Base-by-base conservation (phyloP, 2,797 vertebrate genomes). In the Carcharodon carcharias region DNA sequence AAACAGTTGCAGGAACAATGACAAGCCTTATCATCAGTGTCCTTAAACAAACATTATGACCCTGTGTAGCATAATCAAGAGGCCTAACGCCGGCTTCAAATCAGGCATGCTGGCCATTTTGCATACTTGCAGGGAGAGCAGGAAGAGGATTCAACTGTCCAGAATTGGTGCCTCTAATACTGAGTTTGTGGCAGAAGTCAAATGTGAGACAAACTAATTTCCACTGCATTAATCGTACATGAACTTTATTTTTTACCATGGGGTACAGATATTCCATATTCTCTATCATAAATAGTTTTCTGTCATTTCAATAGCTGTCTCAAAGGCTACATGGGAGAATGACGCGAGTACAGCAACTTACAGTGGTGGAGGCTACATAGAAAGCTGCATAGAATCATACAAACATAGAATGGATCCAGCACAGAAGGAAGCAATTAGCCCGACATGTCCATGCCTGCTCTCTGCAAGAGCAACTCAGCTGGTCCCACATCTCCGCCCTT, bases 281-380 rank as follows among this genome's bases (percentile, higher is more conserved):
- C 61, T 67, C 91, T 26, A 0, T 40, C 18, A 8, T 93, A 63
- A 93, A 21, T 35, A 16, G 0, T 67, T 65, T 85, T 85, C 45
- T 45, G 21, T 28, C 80, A 0, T 88, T 87, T 87, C 65, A 50
- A 96, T 97, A 99, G 99, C 96, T 99, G 99, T 96, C 96, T 97
- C 0, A 96, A 97, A 0, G 99, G 99, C 91, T 99, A 98, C 45
- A 96, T 99, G 0, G 99, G 99, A 0, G 98, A 99, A 96, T 98
- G 99, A 0, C 99, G 99, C 97, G 98, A 99, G 97, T 98, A 98
- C 98, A 98, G 97, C 3, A 99, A 99, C 96, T 97, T 99, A 97
- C 98, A 98, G 95, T 99, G 98, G 98, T 98, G 98, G 99, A 98
- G 99, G 12, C 98, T 98, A 96, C 98, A 98, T 96, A 67, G 14